phyloP scores from a whole-genome alignment of 2,113 vertebrate genomes.

The Lates calcarifer region DNA sequence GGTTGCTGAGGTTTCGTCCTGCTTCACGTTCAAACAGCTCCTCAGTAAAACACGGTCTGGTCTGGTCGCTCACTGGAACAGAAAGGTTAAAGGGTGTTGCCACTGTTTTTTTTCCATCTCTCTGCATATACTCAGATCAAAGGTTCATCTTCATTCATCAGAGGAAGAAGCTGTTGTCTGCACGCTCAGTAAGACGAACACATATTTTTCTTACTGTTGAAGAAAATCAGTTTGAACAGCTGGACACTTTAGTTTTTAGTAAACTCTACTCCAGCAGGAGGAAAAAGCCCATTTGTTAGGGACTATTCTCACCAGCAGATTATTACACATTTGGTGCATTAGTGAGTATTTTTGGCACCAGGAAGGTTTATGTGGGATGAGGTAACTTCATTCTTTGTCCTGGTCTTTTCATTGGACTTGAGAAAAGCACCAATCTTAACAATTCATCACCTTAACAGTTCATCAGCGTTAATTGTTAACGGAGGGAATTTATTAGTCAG shows the following conservation, averaged over 20 bases:
- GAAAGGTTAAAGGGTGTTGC: conserved; percentile 23
- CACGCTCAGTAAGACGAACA: not conserved
- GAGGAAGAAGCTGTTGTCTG: not conserved
- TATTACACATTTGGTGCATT: not conserved
- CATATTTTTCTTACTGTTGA: no score
- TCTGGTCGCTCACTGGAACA: conserved; percentile 22
- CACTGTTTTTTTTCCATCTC: not conserved
- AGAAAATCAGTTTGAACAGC: no score
- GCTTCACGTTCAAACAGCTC: conserved; percentile 3
- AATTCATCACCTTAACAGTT: not conserved
- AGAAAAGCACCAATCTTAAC: no score
- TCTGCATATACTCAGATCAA: not conserved
- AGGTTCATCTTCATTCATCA: not conserved
- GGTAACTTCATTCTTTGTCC: not conserved
- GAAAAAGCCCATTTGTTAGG: not conserved
- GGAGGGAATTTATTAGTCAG: not conserved
- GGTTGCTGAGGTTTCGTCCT: not conserved
- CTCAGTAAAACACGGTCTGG: conserved; percentile 21
- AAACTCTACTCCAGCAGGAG: not conserved
- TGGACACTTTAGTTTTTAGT: not conserved
- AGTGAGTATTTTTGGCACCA: not conserved
- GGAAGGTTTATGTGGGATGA: not conserved
- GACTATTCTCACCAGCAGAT: not conserved
- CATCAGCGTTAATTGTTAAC: not conserved
- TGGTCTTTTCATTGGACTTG: not conserved